phyloP scores from a whole-genome alignment of 92 coral and sea anemone species.

The Zoanthus sansibaricus region DNA sequence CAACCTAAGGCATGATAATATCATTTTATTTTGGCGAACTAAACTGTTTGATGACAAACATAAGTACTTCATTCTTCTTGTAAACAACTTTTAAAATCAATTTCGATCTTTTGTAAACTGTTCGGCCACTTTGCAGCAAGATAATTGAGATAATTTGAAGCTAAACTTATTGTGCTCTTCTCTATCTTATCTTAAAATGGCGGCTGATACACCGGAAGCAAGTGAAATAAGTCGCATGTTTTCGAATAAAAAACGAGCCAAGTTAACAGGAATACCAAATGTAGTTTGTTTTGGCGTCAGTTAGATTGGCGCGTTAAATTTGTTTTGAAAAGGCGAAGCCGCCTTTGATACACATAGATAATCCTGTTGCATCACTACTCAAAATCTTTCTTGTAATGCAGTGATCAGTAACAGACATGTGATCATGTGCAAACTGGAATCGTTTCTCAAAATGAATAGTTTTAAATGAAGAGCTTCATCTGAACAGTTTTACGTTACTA shows the following conservation, averaged over 20 bases:
- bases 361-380: too few species aligned
- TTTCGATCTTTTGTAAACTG: neutral
- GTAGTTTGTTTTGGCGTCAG: neutral
- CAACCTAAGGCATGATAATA: too few species aligned
- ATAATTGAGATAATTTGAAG: neutral
- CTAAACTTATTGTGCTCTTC: neutral
- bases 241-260: neutral
- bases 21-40: too few species aligned
- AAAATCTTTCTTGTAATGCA: too few species aligned
- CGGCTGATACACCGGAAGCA: neutral
- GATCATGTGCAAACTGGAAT: neutral
- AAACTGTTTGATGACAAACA: neutral
- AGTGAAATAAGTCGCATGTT: neutral
- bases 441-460: neutral
- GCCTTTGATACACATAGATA: neutral
- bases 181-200: neutral
- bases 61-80: neutral
- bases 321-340: neutral
- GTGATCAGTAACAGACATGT: too few species aligned
- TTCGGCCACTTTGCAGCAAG: neutral
- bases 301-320: neutral
- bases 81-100: neutral
- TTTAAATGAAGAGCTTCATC: neutral
- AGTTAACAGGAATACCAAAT: neutral
- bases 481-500: neutral